These are phyloP conservation scores for Noctua janthina DNA, from an alignment of 2,888 invertebrate species.

Conservation along the genomic window DNA sequence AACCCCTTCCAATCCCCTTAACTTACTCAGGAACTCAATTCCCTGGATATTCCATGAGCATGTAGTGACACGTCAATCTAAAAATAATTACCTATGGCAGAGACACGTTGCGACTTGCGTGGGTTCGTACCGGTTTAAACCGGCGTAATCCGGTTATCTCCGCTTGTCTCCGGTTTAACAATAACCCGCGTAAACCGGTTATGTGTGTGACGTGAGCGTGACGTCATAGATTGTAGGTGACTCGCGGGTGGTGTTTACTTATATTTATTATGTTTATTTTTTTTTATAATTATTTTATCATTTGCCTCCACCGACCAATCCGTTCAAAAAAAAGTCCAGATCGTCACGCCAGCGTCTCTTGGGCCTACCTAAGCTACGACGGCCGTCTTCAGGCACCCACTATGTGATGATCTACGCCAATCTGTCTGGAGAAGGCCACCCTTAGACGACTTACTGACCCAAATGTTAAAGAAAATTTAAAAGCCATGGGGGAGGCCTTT, in stretches of 20 bases:
- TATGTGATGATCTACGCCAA: too few relatives aligned
- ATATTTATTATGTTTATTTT: neutral
- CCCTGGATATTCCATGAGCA: constrained; percentile 13
- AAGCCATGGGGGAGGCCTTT: too few relatives aligned
- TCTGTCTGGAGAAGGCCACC: too few relatives aligned
- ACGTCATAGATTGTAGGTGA: constrained; percentile 24
- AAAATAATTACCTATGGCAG: constrained; percentile 44
- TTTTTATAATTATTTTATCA: neutral
- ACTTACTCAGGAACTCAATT: constrained; percentile 19
- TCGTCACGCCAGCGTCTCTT: too few relatives aligned
- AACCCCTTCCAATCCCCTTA: constrained; percentile 1
- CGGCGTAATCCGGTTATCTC: constrained; percentile 56
- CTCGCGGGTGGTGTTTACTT: neutral
- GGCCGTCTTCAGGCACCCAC: too few relatives aligned
- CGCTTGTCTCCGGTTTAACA: constrained; percentile 43
- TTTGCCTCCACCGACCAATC: too few relatives aligned
- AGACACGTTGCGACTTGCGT: constrained; percentile 37
- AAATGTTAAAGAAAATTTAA: too few relatives aligned
- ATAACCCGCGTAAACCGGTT: constrained; percentile 52
- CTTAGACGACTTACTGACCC: too few relatives aligned
- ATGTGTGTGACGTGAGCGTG: constrained; percentile 19
- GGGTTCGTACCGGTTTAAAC: constrained; percentile 18
- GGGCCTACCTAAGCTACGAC: too few relatives aligned
- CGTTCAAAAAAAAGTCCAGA: too few relatives aligned
- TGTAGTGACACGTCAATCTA: constrained; percentile 19